A percentile compares a stretch with the other conserved stretches of the same genome.
Conservation (phyloP, 2,113 vertebrate species). For the Podarcis raffonei region DNA sequence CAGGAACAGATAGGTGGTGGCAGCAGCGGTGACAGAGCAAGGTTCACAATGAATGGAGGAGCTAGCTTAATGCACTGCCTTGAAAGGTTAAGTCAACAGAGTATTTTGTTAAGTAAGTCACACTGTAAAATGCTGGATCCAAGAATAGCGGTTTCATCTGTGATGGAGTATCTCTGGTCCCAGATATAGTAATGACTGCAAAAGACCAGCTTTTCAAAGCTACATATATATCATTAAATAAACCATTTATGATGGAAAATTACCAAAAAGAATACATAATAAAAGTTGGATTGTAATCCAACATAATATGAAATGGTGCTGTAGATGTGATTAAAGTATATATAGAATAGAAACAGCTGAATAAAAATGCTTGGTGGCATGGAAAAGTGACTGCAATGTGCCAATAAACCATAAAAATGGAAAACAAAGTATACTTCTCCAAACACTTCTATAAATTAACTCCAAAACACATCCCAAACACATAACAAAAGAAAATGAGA, state of each 20-base stretch:
- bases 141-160: neutral
- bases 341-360: neutral
- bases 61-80: too few species aligned
- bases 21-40: too few species aligned
- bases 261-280: neutral
- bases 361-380: neutral
- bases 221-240: neutral
- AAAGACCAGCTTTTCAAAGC: neutral
- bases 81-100: too few species aligned
- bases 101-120: too few species aligned
- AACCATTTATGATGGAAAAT: neutral
- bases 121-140: neutral
- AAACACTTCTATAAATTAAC: neutral
- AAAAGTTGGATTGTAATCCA: neutral
- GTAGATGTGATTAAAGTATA: neutral
- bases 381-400: neutral
- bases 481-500: slow-evolving; percentile 10
- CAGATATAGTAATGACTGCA: neutral
- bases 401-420: neutral
- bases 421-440: neutral
- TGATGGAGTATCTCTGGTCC: neutral
- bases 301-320: neutral
- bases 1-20: too few species aligned
- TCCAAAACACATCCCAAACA: neutral
- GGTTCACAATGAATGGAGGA: too few species aligned